These are phyloP conservation scores for Drosophila kohkoa DNA, from an alignment of 1,140 invertebrate species.

Conservation along the genomic window DNA sequence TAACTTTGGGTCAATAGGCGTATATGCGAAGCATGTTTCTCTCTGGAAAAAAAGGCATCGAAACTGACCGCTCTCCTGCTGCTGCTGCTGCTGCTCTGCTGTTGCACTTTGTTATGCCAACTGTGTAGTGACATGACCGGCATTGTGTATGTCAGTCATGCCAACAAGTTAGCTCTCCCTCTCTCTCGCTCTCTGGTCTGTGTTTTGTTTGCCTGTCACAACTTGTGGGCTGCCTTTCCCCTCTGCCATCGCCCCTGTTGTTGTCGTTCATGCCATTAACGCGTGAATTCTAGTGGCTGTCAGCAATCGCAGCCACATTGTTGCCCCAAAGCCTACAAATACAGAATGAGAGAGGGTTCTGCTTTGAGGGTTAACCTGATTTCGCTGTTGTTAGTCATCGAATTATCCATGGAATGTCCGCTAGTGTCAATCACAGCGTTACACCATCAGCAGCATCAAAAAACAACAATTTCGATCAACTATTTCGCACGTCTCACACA, in stretches of 20 bases:
- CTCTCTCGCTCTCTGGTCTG: background rate
- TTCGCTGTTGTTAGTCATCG: constrained; percentile 44
- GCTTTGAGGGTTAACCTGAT: constrained; percentile 19
- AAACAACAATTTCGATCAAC: constrained; percentile 5
- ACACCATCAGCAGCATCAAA: constrained; percentile 1
- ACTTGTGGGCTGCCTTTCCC: constrained; percentile 49
- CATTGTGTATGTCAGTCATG: constrained; percentile 50
- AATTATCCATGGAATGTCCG: constrained; percentile 35
- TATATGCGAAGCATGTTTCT: background rate
- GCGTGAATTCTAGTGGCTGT: constrained; percentile 59
- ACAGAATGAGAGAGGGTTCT: background rate
- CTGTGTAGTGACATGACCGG: constrained; percentile 46
- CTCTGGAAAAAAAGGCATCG: background rate
- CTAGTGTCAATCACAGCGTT: constrained; percentile 35
- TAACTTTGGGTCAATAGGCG: constrained; percentile 40
- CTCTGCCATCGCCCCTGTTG: no score
- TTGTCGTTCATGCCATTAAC: constrained; percentile 48
- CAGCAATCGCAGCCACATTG: constrained; percentile 45
- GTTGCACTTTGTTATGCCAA: constrained; percentile 26
- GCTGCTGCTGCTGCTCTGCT: background rate
- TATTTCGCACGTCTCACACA: constrained; percentile 18
- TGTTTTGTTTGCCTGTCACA: constrained; percentile 65
- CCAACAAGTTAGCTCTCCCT: constrained; percentile 42
- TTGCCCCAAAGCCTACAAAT: constrained; percentile 12
- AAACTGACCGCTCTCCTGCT: background rate